These are phyloP conservation scores for Pristis pectinata DNA, from an alignment of 2,797 vertebrate species.

Conservation along the genomic window DNA sequence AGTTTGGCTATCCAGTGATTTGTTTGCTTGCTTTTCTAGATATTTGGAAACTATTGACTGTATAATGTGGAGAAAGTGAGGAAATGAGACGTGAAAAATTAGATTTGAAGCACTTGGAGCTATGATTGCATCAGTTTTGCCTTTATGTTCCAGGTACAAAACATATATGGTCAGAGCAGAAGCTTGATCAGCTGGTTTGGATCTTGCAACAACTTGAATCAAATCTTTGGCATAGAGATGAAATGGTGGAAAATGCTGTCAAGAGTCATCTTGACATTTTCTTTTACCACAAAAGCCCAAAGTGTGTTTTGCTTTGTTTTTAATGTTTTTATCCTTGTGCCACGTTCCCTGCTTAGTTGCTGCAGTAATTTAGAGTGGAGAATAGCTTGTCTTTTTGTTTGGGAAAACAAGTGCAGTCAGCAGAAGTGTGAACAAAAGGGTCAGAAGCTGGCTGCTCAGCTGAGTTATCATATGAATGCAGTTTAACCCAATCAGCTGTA, in stretches of 20 bases:
- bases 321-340: background rate
- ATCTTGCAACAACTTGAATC: background rate
- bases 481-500: background rate
- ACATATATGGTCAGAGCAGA: background rate
- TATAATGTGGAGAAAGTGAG: background rate
- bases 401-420: constrained; percentile 50
- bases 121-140: background rate
- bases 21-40: background rate
- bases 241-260: background rate
- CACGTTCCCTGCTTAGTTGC: constrained; percentile 43
- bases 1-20: background rate
- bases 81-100: background rate
- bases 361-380: constrained; percentile 47
- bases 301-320: background rate
- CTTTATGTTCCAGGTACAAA: background rate
- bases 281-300: background rate
- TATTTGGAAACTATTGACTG: too few relatives aligned
- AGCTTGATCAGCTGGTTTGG: background rate
- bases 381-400: constrained; percentile 39
- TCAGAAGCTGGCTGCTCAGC: constrained; percentile 54
- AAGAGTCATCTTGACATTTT: background rate
- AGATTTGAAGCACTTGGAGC: background rate
- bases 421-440: constrained; percentile 54
- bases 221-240: background rate
- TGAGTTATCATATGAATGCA: constrained; percentile 48